phyloP scores from a whole-genome alignment of 2,113 vertebrate genomes.

The Muscicapa adusta region DNA sequence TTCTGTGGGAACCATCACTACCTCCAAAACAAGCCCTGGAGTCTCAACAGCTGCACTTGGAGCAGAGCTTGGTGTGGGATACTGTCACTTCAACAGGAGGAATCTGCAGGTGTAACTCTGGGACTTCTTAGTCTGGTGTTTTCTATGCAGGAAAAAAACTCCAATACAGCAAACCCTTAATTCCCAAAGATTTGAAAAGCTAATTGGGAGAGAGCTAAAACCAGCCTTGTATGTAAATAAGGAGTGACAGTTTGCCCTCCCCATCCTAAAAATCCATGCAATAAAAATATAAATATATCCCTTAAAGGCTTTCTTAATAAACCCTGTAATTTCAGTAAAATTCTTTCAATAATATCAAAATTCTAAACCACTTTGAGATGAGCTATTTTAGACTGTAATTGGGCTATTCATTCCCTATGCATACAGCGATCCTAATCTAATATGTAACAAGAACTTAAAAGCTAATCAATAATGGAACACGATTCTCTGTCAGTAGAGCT shows the following conservation, averaged over 20 bases:
- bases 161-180: not conserved
- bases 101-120: not conserved
- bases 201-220: not conserved
- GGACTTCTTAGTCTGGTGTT: not conserved
- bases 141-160: not conserved
- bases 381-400: constrained; percentile 59
- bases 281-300: constrained; percentile 25
- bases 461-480: constrained; percentile 76
- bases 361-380: constrained; percentile 43
- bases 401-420: constrained; percentile 61
- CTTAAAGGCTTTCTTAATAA: constrained; percentile 31
- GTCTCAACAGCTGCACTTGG: not conserved
- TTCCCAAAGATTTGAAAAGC: not conserved
- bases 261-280: constrained; percentile 3
- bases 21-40: rapidly evolving
- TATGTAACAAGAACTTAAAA: constrained; percentile 75
- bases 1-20: not conserved
- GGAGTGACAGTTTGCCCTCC: not conserved
- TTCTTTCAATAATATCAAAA: constrained; percentile 26
- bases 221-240: not conserved
- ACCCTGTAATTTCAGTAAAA: constrained; percentile 54
- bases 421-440: constrained; percentile 68
- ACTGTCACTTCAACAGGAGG: not conserved
- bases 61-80: not conserved
- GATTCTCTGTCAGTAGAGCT: constrained; percentile 59